phyloP scores from a whole-genome alignment of 2,888 invertebrate species.

The Lasioglossum leucozonium region DNA sequence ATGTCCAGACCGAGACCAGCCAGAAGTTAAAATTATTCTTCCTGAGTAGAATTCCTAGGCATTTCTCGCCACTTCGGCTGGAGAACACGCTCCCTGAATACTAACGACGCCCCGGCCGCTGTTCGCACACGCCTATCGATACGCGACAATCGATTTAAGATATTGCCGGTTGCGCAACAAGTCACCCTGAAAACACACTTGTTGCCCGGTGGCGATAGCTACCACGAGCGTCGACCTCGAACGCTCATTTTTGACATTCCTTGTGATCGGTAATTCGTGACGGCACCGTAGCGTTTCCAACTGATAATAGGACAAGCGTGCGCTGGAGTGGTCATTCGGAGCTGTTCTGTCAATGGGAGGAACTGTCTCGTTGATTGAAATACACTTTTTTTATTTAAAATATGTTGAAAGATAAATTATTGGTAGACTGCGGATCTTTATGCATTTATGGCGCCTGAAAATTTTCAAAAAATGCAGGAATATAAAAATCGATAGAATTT shows the following conservation, averaged over 20 bases:
- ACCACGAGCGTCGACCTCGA: conserved; percentile 32
- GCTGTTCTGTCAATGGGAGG: background rate
- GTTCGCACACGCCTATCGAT: conserved; percentile 59
- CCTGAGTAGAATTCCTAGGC: conserved; percentile 52
- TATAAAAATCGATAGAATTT: too few relatives aligned
- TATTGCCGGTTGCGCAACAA: conserved; percentile 64
- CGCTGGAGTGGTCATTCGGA: background rate
- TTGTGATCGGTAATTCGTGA: conserved; percentile 31
- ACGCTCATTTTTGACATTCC: conserved; percentile 48
- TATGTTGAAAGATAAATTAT: background rate
- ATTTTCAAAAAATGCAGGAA: too few relatives aligned
- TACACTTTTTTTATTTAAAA: background rate
- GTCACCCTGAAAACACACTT: conserved; percentile 67
- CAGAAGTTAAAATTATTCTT: conserved; percentile 50
- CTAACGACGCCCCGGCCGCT: conserved; percentile 50
- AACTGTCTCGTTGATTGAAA: background rate
- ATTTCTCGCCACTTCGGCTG: conserved; percentile 22
- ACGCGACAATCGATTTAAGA: conserved; percentile 61
- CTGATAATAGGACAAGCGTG: conserved; percentile 7
- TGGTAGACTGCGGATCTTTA: too few relatives aligned
- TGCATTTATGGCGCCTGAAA: too few relatives aligned
- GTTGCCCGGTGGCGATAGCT: conserved; percentile 9
- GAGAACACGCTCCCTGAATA: conserved; percentile 55
- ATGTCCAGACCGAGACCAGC: background rate
- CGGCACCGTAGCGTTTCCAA: conserved; percentile 25